phyloP scores from a whole-genome alignment of 53 echinoderm and acorn worm species.

The Echinometra lucunter region DNA sequence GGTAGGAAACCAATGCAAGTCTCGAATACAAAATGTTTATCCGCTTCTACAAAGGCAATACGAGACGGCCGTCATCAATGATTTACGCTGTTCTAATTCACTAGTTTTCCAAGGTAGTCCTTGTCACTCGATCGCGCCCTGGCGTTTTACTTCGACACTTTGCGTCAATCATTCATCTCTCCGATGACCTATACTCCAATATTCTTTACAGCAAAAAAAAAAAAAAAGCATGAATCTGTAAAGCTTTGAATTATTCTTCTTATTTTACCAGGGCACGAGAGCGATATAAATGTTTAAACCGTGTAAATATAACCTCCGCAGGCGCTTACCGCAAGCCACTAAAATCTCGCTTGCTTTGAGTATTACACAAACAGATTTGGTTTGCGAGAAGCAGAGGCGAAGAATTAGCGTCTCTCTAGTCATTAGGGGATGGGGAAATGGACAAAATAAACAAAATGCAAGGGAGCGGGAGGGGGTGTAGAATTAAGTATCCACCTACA shows the following conservation, averaged over 20 bases:
- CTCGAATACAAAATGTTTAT: not conserved
- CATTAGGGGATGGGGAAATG: too few relatives aligned
- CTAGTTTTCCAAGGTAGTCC: not conserved
- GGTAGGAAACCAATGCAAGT: not conserved
- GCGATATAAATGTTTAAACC: not conserved
- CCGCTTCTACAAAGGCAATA: not conserved
- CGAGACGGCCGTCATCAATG: not conserved
- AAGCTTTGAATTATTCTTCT: not conserved
- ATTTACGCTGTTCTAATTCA: not conserved
- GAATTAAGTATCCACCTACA: too few relatives aligned
- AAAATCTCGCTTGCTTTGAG: not conserved
- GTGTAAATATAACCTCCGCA: not conserved
- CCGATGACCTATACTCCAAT: not conserved
- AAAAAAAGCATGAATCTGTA: not conserved
- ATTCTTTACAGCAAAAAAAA: not conserved
- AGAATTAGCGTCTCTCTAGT: too few relatives aligned
- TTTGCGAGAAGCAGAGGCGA: not conserved
- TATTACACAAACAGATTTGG: not conserved
- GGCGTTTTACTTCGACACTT: not conserved
- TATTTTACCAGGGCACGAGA: not conserved
- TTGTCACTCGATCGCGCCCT: not conserved
- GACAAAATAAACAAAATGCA: too few relatives aligned
- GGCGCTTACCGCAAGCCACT: not conserved
- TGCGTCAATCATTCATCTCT: constrained; percentile 6
- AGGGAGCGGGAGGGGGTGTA: too few relatives aligned